phyloP scores from a whole-genome alignment of 2,113 vertebrate genomes.

The Podarcis raffonei region DNA sequence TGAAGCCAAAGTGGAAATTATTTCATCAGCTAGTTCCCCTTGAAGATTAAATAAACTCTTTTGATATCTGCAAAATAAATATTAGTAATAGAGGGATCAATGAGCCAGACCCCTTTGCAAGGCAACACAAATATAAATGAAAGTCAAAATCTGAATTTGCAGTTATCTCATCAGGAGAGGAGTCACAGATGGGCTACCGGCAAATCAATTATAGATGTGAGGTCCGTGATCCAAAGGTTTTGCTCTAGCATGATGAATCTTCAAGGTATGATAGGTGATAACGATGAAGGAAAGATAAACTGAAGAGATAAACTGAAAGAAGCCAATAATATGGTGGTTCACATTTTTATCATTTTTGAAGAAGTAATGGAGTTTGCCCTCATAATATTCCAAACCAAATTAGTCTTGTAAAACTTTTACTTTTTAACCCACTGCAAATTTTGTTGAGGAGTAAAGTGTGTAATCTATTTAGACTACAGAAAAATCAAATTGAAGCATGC shows the following conservation, averaged over 20 bases:
- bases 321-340: slow-evolving; percentile 5
- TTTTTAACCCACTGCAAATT: not conserved
- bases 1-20: not conserved
- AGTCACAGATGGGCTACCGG: slow-evolving; percentile 34
- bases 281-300: slow-evolving; percentile 20
- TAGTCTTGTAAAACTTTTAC: not conserved
- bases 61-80: slow-evolving; percentile 23
- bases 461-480: not conserved
- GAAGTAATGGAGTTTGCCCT: slow-evolving; percentile 17
- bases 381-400: not conserved
- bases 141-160: slow-evolving; percentile 40
- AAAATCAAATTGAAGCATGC: not conserved
- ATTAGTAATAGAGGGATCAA: slow-evolving; percentile 26
- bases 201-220: slow-evolving; percentile 55
- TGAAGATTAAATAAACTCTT: slow-evolving; percentile 34
- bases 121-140: slow-evolving; percentile 37
- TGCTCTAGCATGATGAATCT: slow-evolving; percentile 41
- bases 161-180: slow-evolving; percentile 36
- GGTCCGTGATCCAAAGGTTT: slow-evolving; percentile 35
- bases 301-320: slow-evolving; percentile 36
- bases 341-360: slow-evolving; percentile 35
- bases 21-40: not conserved
- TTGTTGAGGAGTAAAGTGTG: not conserved
- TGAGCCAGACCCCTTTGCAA: slow-evolving; percentile 1
- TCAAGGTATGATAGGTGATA: slow-evolving; percentile 7